These are phyloP conservation scores for Peribatodes rhomboidaria DNA, from an alignment of 2,888 invertebrate genomes.

Conservation along the genomic window DNA sequence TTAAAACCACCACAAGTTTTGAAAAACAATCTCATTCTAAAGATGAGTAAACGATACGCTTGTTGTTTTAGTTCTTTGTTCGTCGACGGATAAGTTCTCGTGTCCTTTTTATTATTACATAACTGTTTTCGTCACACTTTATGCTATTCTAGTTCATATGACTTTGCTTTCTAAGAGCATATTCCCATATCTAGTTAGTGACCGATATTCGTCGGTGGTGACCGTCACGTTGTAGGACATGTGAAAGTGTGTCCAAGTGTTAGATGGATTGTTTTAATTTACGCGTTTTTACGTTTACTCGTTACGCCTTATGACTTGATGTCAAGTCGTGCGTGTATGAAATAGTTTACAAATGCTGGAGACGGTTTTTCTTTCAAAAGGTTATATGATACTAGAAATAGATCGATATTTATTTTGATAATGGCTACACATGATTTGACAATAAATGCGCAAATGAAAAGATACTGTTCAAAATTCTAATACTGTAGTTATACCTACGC, in stretches of 20 bases:
- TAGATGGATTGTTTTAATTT: constrained; percentile 51
- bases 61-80: constrained; percentile 41
- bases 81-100: constrained; percentile 31
- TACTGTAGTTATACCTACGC: too few relatives aligned
- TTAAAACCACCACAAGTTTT: constrained; percentile 3
- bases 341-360: background rate
- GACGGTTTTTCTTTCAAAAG: background rate
- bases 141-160: constrained; percentile 40
- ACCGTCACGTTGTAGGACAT: constrained; percentile 70
- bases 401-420: background rate
- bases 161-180: constrained; percentile 30
- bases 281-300: constrained; percentile 31
- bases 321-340: background rate
- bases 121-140: constrained; percentile 22
- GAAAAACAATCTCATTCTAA: constrained; percentile 27
- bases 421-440: background rate
- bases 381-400: background rate
- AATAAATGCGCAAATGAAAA: background rate
- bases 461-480: background rate
- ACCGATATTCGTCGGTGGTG: constrained; percentile 51
- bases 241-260: constrained; percentile 67
- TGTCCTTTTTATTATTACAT: constrained; percentile 35
- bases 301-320: constrained; percentile 10
- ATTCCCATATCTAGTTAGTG: constrained; percentile 45
- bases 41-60: constrained; percentile 31